Percentiles rank a stretch among this genome's conserved stretches.
These are phyloP conservation scores for Acestrorhynchus altus DNA, from an alignment of 2,797 vertebrate species.

Conservation along the genomic window DNA sequence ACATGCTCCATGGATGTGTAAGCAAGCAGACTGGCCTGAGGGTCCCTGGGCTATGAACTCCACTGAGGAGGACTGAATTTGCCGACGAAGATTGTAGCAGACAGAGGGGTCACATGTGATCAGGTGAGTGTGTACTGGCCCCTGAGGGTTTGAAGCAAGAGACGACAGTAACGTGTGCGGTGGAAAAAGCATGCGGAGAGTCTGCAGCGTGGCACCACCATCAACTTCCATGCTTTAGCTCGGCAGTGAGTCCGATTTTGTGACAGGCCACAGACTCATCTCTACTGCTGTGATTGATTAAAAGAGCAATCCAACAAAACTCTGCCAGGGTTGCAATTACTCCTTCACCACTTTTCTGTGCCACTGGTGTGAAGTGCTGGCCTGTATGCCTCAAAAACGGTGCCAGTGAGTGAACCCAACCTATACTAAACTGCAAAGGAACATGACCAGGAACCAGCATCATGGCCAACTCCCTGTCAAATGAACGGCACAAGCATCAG, in stretches of 20 bases:
- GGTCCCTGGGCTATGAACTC: conserved; percentile 57
- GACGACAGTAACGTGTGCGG: conserved; percentile 50
- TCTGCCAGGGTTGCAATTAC: conserved; percentile 67
- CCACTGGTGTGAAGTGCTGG: conserved; percentile 26
- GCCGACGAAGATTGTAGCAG: conserved; percentile 61
- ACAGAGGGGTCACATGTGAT: conserved; percentile 63
- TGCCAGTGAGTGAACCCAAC: conserved; percentile 55
- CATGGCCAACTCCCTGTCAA: conserved; percentile 38
- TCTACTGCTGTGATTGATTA: conserved; percentile 67
- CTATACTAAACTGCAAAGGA: conserved; percentile 59
- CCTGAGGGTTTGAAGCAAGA: conserved; percentile 27
- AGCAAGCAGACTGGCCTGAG: conserved; percentile 54
- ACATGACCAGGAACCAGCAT: conserved; percentile 5
- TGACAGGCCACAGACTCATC: conserved; percentile 55
- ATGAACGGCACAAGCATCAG: conserved; percentile 44
- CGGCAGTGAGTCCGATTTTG: conserved; percentile 13
- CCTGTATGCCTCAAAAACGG: conserved; percentile 47
- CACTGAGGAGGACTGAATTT: conserved; percentile 55
- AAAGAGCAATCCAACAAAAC: conserved; percentile 68
- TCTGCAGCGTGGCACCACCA: conserved; percentile 34
- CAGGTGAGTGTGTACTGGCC: conserved; percentile 56
- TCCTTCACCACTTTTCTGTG: conserved; percentile 57
- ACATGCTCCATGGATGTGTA: conserved; percentile 58
- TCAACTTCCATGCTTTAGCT: conserved; percentile 27
- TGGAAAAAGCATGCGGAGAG: conserved; percentile 37